Evolutionary conservation across 2,113 vertebrate species (phyloP).

Genomic region (Tragelaphus strepsiceros): DNA sequence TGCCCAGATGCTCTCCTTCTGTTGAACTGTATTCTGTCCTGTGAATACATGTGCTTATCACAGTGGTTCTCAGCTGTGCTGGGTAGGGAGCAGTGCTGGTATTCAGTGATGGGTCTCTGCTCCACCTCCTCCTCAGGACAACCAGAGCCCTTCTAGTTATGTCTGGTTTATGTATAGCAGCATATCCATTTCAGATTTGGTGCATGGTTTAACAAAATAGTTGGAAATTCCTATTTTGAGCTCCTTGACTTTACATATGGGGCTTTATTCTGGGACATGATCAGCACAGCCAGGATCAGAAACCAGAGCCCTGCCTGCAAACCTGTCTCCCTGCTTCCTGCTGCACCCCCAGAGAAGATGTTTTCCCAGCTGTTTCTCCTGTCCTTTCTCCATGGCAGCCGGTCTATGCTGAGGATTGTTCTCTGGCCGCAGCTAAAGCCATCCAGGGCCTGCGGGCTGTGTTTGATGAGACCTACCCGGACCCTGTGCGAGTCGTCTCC

Average conservation of each 20-base stretch:
- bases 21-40: accelerated
- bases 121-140: not conserved
- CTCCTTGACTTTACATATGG: not conserved
- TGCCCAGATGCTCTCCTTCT: accelerated
- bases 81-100: not conserved
- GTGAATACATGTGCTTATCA: not conserved
- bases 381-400: constrained; percentile 74
- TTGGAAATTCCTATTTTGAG: not conserved
- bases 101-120: not conserved
- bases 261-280: not conserved
- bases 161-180: not conserved
- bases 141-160: not conserved
- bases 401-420: constrained; percentile 90
- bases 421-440: constrained; percentile 92
- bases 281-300: not conserved
- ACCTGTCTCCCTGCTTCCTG: not conserved
- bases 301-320: not conserved
- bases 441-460: constrained; percentile 96
- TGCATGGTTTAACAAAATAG: not conserved
- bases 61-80: not conserved
- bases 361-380: not conserved
- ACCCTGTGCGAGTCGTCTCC: constrained; percentile 96
- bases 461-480: constrained; percentile 97
- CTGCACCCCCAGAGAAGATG: not conserved
- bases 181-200: not conserved